Evolutionary conservation across 2,888 invertebrate genomes (phyloP).

Genomic region (Schrankia costaestrigalis): DNA sequence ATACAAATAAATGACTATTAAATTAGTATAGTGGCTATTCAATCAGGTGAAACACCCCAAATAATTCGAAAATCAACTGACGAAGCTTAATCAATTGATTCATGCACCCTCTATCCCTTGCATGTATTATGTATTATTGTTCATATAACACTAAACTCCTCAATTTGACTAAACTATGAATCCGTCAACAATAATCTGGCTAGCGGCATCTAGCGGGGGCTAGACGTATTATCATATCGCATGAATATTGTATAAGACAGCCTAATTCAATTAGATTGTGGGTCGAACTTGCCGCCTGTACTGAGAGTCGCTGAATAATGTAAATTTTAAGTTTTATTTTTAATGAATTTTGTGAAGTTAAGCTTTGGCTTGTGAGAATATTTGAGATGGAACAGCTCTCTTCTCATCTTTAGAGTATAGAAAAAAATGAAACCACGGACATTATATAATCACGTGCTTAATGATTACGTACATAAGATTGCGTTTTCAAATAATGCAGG

Average conservation of each 20-base stretch:
- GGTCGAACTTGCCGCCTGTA: slow-evolving; percentile 37
- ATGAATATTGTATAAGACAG: slow-evolving; percentile 77
- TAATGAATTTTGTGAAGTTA: slow-evolving; percentile 25
- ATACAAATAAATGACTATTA: too few relatives aligned
- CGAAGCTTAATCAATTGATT: slow-evolving; percentile 35
- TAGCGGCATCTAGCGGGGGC: slow-evolving; percentile 26
- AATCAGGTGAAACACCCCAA: too few relatives aligned
- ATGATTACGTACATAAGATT: too few relatives aligned
- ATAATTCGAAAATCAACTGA: slow-evolving; percentile 22
- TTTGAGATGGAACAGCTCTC: too few relatives aligned
- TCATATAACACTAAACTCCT: slow-evolving; percentile 51
- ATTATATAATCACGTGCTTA: too few relatives aligned
- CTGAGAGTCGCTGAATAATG: slow-evolving; percentile 44
- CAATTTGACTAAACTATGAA: slow-evolving; percentile 63
- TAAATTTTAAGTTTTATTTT: slow-evolving; percentile 27
- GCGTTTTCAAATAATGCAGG: too few relatives aligned
- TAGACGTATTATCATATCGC: slow-evolving; percentile 70
- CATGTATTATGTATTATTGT: slow-evolving; percentile 35
- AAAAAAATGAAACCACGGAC: too few relatives aligned
- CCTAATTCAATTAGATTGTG: slow-evolving; percentile 67
- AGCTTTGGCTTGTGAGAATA: background rate
- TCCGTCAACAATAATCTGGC: slow-evolving; percentile 51
- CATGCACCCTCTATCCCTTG: slow-evolving; percentile 25
- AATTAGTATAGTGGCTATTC: too few relatives aligned
- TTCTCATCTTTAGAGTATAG: too few relatives aligned